Base-by-base conservation (phyloP, 1,140 invertebrate species). In the Watersipora subatra region DNA sequence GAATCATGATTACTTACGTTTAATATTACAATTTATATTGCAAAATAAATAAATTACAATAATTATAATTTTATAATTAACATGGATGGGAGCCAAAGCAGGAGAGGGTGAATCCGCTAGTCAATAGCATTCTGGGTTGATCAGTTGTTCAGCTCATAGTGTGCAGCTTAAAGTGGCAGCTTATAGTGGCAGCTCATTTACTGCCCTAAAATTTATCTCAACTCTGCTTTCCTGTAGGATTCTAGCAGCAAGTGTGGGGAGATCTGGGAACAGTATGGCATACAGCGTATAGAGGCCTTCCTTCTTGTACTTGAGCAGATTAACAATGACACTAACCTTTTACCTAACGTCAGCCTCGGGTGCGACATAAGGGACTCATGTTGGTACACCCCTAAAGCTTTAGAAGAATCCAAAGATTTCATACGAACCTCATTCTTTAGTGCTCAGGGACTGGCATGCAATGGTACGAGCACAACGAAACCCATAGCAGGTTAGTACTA, bases 331-430 rank as follows among this genome's bases (percentile, higher is more conserved):
- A 56, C 68, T 1, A 69, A 69, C 2, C 75, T 84, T 65, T 70
- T 86, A 63, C 80, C 84, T 1, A 82, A 84, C 67, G 82, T 90
- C 57, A 86, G 81, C 1, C 77, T 91, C 17, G 89, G 89, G 3
- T 84, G 89, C 64, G 88, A 89, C 73, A 88, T 89, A 46, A 77
- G 89, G 22, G 89, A 91, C 75, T 88, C 87, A 2, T 91, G 89
- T 75, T 91, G 89, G 89, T 88, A 87, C 69, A 84, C 87, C 0
- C 85, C 88, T 1, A 86, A 89, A 17, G 88, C 89, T 20, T 80
- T 90, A 46, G 88, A 89, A 75, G 87, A 90, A 76, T 87, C 84
- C 69, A 86, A 89, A 62, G 87, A 88, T 74, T 85, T 89, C 67
- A 87, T 89, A 57, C 58, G 58, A 7, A 34, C 2, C 1, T 70